Conservation (phyloP, 2,888 invertebrate species). For the Cantharis rufa region DNA sequence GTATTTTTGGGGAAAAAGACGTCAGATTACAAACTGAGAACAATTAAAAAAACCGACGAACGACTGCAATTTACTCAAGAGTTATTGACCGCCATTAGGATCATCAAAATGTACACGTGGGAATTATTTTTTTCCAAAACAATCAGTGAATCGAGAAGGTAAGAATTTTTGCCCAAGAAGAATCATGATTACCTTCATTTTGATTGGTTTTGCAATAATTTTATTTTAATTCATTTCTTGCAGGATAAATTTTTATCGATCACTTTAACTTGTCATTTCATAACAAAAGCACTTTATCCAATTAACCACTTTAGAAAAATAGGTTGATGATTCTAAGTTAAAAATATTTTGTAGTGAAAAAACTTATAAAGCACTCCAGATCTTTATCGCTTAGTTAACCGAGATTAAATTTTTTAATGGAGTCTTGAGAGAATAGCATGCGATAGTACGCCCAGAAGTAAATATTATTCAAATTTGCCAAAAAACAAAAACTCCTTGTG, state of each 20-base stretch:
- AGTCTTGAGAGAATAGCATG: neutral
- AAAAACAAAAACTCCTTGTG: too few species aligned
- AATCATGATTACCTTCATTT: too few species aligned
- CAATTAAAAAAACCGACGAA: constrained; percentile 70
- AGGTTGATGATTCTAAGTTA: neutral
- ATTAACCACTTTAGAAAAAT: neutral
- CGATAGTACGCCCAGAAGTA: neutral
- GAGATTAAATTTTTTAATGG: neutral
- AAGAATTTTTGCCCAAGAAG: constrained; percentile 45
- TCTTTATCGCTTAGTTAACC: neutral
- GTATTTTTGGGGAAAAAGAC: constrained; percentile 59
- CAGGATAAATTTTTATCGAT: too few species aligned
- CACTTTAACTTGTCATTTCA: neutral
- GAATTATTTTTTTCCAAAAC: constrained; percentile 72
- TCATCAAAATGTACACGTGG: constrained; percentile 67
- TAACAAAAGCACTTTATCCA: neutral
- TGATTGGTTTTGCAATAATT: too few species aligned
- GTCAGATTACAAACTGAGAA: constrained; percentile 20
- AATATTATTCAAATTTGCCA: neutral
- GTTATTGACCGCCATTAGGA: constrained; percentile 85
- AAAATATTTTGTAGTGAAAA: neutral
- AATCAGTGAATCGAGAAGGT: constrained; percentile 74
- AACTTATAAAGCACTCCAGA: neutral
- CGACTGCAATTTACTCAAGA: constrained; percentile 89
- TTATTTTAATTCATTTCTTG: too few species aligned